Base-by-base conservation (phyloP, 2,888 invertebrate genomes). In the Cacoxenus indagator region DNA sequence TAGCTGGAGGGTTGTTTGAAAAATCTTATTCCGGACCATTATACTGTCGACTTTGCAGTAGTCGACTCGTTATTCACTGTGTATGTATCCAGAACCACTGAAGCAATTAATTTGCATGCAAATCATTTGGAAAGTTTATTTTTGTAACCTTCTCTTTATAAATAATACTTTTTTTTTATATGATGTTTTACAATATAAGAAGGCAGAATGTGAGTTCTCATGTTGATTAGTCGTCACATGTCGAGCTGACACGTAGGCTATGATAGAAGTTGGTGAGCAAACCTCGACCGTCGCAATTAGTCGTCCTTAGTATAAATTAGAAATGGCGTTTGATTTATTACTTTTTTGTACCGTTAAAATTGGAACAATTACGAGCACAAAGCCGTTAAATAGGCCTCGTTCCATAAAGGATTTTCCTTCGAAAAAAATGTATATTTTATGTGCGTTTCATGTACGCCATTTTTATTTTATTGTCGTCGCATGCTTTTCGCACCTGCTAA, bases 101-200 rank as follows among this genome's bases (percentile, higher is more conserved):
- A 69, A 82, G 81, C 85, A 85, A 85, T 85, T 85, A 85, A 85
- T 85, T 85, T 85, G 82, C 83, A 85, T 85, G 84, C 81, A 85
- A 85, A 82, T 81, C 78, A 81, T 84, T 71, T 64, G 64, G 73
- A 75, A 72, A 59, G 73, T 73, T 73, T 70, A n/a, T n/a, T n/a
- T 67, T 59, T 54, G 37, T 9, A 31, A 8, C 14, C 1, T 37
- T 4, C 1, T 37, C 14, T 37, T 4, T 37, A 4, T 14, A 37
- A 37, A 1, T 37, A 8, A 1, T 14, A 37, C 14, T 37, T 8
- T 14, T 37, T 37, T 37, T 8, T 37, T 37, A 4, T 37, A 37
- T 37, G 8, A 14, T 1, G 37, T 4, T 11, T 14, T 11, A 37
- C 9, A 11, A 54, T 54, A 54, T 54, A 14, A 14, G 22, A 24